These are phyloP conservation scores for Melanotaenia parkinsoni DNA, from an alignment of 2,797 vertebrate species.

Conservation along the genomic window DNA sequence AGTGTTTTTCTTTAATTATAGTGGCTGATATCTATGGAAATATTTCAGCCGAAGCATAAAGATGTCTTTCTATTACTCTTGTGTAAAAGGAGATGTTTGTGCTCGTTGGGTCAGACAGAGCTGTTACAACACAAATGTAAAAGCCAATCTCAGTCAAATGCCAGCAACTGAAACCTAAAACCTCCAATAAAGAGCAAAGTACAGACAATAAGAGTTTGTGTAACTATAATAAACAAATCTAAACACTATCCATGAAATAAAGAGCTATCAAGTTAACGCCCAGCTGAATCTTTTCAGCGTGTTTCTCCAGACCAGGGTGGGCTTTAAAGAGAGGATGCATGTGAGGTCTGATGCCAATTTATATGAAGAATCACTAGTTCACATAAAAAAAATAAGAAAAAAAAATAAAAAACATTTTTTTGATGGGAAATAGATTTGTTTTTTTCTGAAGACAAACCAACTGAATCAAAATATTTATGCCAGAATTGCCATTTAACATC, in stretches of 20 bases:
- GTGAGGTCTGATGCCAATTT: background rate
- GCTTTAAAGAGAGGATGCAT: background rate
- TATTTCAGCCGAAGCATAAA: background rate
- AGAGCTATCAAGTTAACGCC: background rate
- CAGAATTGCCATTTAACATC: background rate
- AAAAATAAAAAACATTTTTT: background rate
- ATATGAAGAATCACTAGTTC: background rate
- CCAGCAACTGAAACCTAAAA: background rate
- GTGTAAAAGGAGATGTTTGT: background rate
- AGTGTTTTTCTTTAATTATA: background rate
- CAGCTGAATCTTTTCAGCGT: no score
- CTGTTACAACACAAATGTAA: background rate
- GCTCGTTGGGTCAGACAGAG: background rate
- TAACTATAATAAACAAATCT: background rate
- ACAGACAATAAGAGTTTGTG: background rate
- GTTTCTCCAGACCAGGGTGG: background rate
- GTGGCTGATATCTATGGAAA: background rate
- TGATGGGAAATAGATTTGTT: no score
- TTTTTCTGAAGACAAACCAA: background rate
- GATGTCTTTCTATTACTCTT: background rate
- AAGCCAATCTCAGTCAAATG: background rate
- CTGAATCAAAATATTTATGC: no score
- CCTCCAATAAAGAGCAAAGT: no score
- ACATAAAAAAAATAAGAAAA: background rate
- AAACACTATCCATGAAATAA: background rate